phyloP scores from a whole-genome alignment of 1,140 invertebrate species.

The Eubasilissa regina region DNA sequence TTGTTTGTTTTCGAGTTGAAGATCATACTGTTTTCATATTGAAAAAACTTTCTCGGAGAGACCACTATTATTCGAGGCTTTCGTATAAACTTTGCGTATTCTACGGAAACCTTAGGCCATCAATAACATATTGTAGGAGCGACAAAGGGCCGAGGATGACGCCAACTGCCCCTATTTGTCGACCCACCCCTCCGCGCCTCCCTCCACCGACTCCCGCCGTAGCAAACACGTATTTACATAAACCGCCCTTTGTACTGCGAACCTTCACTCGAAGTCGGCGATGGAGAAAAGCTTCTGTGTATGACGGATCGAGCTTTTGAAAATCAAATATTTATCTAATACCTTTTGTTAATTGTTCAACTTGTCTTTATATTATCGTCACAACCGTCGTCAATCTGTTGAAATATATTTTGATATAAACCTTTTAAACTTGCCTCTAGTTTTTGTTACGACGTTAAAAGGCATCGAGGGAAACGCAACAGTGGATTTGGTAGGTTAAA shows the following conservation, averaged over 20 bases:
- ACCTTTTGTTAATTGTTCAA: not conserved
- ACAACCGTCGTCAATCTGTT: not conserved
- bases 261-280: not conserved
- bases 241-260: constrained; percentile 30
- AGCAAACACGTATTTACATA: constrained; percentile 44
- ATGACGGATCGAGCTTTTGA: constrained; percentile 1
- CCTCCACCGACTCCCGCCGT: constrained; percentile 1
- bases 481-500: no score
- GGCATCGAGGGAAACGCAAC: no score
- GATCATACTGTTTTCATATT: no score
- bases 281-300: not conserved
- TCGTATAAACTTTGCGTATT: constrained; percentile 37
- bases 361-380: not conserved
- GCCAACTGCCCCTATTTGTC: constrained; percentile 47
- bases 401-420: not conserved
- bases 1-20: no score
- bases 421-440: not conserved
- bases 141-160: constrained; percentile 39
- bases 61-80: constrained; percentile 1
- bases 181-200: not conserved
- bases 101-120: constrained; percentile 34
- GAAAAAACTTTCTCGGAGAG: constrained; percentile 4
- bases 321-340: not conserved
- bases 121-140: constrained; percentile 47
- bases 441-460: not conserved